Evolutionary conservation across 2,888 invertebrate genomes (phyloP), one percentile per base, ranked within the genome.

Genomic region (Neuroscelio doddi): DNA sequence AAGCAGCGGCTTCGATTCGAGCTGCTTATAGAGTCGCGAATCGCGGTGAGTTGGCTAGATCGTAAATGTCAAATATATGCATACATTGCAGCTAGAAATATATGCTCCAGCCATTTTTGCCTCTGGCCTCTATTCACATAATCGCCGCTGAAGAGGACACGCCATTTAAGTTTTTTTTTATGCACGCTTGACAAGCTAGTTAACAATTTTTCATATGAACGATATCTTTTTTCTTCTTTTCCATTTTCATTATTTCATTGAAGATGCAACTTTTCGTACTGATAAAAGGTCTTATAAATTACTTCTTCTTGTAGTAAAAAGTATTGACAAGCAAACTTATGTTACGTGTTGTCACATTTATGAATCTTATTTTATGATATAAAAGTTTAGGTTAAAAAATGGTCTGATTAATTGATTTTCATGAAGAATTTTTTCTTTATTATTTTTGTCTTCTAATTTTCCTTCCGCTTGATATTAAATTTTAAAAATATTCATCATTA

Each of bases 21-120:
- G 47, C 49, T 44, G 61, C 61, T 65, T 61, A 65, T 65, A 65
- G 56, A 64, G 55, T 52, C 64, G 64, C 58, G 62, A 59, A 62
- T 52, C 59, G 51, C 64, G 53, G 67, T 59, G 50, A 61, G 66
- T 70, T 69, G 69, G 66, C 56, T 49, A 46, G 64, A 58, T 59
- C 67, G 71, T 71, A 71, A 73, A 71, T 63, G 70, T 73, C 70
- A 71, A 70, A 70, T 73, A 58, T 64, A 73, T 71, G 69, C 73
- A 71, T 69, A 69, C 70, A 69, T 70, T 69, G 69, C 73, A 63
- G 50, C 66, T 55, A 62, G 62, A 53, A 71, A 70, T 70, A 70
- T 69, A 70, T 64, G 56, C 52, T 46, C 53, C 44, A 56, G 50
- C 50, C 53, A 64, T 29, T 58, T 52, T 53, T 50, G 42, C 53